phyloP scores from a whole-genome alignment of 2,797 vertebrate genomes.

The Siniperca obscura region DNA sequence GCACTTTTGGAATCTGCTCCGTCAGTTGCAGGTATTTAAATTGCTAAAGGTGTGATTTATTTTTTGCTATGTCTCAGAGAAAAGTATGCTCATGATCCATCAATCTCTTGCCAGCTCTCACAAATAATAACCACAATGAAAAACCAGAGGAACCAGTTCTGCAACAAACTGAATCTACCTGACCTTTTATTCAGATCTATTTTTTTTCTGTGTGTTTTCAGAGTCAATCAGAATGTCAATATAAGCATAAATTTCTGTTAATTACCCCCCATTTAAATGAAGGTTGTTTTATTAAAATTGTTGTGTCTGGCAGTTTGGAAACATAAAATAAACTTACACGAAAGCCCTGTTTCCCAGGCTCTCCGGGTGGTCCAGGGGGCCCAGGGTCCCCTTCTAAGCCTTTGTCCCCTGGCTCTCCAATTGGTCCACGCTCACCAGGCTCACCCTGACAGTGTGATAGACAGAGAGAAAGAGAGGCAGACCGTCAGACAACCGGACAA shows the following conservation, averaged over 20 bases:
- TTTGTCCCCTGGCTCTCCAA: slow-evolving; percentile 92
- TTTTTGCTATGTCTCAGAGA: not conserved
- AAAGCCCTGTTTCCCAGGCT: slow-evolving; percentile 88
- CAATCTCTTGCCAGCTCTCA: not conserved
- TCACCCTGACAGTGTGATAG: slow-evolving; percentile 85
- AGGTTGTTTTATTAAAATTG: not conserved
- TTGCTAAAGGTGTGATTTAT: not conserved
- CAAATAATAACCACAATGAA: not conserved
- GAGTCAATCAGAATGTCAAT: not conserved
- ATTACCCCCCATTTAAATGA: not conserved
- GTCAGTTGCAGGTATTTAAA: not conserved
- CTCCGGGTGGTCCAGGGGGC: slow-evolving; percentile 83
- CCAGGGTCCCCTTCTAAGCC: slow-evolving; percentile 88
- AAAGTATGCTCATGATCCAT: not conserved
- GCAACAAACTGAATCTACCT: not conserved
- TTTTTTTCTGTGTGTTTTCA: not conserved
- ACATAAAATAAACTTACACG: slow-evolving; percentile 82
- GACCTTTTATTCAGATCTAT: not conserved
- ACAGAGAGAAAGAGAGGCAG: slow-evolving; percentile 6
- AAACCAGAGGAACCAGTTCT: not conserved
- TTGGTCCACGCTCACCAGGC: slow-evolving; percentile 87
- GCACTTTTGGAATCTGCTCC: not conserved
- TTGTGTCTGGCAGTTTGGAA: slow-evolving; percentile 4
- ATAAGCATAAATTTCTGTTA: not conserved
- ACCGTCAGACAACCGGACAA: not conserved